Evolutionary conservation across 2,113 vertebrate genomes (phyloP), one percentile per base, ranked within the genome.

Genomic region (Tetrao urogallus): DNA sequence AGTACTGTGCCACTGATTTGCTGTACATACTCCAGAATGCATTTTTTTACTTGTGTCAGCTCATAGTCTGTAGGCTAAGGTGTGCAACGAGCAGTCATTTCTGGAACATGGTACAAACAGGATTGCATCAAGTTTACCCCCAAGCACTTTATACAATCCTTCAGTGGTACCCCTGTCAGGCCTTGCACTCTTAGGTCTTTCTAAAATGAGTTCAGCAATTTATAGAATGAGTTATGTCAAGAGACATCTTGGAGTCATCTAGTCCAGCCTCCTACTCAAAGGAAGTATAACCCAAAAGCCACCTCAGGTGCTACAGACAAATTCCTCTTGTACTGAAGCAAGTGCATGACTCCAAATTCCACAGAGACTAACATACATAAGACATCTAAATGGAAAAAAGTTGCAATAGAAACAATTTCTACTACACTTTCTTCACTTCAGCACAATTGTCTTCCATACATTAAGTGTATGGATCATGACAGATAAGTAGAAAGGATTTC

Each of bases 221-320:
- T 27, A 19, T 8, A 78, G 50, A 86, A 58, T 21, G 56, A 50
- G 72, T 74, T 30, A 77, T 27, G 11, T 2, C 45, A 21, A 50
- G 22, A 81, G 9, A 81, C 13, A 4, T 32, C 25, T 10, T 21
- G 54, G 5, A 6, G 6, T 64, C 50, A 67, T 0, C 0, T 5
- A 65, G 32, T 42, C 19, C n/a, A 65, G 24, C 24, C 65, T 76
- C 54, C 6, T 52, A 47, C n/a, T 69, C 30, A 65, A 65, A 63
- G 21, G 5, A 91, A 16, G 4, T 13, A 9, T 52, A 42, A 45
- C 4, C 11, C 73, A 50, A 73, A 81, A 77, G 52, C 15, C 36
- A 66, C 18, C 17, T 54, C 30, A 66, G 27, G 38, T 16, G 6
- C 22, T 13, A 57, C 27, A 63, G 30, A 76, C 5, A 42, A 4